Evolutionary conservation across 2,888 invertebrate species (phyloP), one percentile per base, ranked within the genome.

Genomic region (Tipula lateralis): DNA sequence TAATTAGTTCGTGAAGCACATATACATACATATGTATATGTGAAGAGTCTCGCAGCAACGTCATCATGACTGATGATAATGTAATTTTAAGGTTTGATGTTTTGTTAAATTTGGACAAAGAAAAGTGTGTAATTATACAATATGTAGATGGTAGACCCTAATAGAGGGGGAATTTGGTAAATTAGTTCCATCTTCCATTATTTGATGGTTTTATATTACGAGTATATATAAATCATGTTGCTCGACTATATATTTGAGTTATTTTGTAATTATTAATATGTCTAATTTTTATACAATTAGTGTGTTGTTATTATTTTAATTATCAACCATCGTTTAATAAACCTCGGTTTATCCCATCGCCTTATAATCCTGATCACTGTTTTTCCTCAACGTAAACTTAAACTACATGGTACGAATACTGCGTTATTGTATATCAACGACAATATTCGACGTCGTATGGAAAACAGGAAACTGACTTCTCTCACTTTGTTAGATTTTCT

Each of bases 31-130:
- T n/a, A 16, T 13, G n/a, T 44, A 44, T 5, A 44, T n/a, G n/a
- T n/a, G 44, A 66, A 24, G 66, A 66, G 66, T 24, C 24, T 66
- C 66, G 9, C 66, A 66, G 66, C 66, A 66, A 66, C 24, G 66
- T 66, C 66, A 66, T 66, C 66, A 66, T 66, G 66, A 66, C 66
- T 66, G 66, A 66, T 66, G 66, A 66, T 66, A 66, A 66, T 66
- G 66, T 66, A 66, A 66, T 66, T 66, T 19, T 66, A 24, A 24
- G 7, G 66, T 66, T 24, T 66, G 19, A 4, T 4, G 9, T 44
- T 44, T 66, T 66, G 9, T 66, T 4, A 66, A 66, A 24, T 66
- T 66, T 66, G 66, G 66, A 66, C 66, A 66, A 66, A 66, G 66
- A 66, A 66, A 4, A 7, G 5, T 50, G 3, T 19, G 19, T 50